Conservation (phyloP, 2,797 vertebrate genomes). For the Parauchenoglanis ngamensis region DNA sequence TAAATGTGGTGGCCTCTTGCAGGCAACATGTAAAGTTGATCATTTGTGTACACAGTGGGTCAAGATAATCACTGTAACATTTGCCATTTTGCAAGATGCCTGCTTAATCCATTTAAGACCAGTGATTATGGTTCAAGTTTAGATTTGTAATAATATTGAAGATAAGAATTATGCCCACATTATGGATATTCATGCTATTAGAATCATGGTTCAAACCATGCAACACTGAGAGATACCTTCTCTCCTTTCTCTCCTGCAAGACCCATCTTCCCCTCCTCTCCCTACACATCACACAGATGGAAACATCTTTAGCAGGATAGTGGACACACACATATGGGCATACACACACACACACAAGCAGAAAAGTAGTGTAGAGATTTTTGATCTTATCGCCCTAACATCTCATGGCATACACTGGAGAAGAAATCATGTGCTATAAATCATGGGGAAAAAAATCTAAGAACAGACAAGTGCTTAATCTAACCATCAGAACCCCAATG, state of each 20-base stretch:
- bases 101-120: neutral
- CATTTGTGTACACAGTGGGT: neutral
- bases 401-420: conserved; percentile 14
- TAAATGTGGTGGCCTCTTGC: conserved; percentile 5
- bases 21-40: conserved; percentile 20
- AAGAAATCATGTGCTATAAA: conserved; percentile 28
- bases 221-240: conserved; percentile 62
- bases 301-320: conserved; percentile 43
- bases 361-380: neutral
- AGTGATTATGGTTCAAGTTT: neutral
- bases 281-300: conserved; percentile 62
- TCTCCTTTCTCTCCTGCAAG: conserved; percentile 64
- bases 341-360: neutral
- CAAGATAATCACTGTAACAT: neutral
- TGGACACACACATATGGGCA: conserved; percentile 16
- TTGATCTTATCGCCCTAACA: neutral
- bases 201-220: conserved; percentile 40
- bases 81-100: neutral
- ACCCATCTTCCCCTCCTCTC: conserved; percentile 65
- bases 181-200: conserved; percentile 19
- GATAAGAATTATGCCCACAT: neutral
- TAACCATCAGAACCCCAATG: conserved; percentile 28
- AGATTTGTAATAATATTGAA: neutral
- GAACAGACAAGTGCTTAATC: conserved; percentile 11
- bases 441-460: conserved; percentile 20